Evolutionary conservation across 1,140 invertebrate species (phyloP).

Genomic region (Leptinotarsa texana): DNA sequence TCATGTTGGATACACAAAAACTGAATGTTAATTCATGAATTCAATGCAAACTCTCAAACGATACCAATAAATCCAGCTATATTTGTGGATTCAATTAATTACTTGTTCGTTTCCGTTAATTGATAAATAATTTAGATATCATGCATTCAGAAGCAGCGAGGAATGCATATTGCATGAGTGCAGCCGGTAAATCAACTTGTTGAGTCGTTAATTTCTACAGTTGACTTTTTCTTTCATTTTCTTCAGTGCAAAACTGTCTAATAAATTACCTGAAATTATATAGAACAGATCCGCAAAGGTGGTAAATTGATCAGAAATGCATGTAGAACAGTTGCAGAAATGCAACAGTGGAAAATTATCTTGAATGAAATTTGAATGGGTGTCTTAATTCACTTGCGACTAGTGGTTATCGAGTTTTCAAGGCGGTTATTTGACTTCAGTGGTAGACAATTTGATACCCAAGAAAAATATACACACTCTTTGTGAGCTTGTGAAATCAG

Average conservation of each 20-base stretch:
- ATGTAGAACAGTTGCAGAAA: slow-evolving; percentile 6
- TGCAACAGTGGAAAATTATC: neutral
- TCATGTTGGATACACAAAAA: too few relatives aligned
- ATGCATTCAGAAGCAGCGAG: neutral
- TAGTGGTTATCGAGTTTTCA: too few relatives aligned
- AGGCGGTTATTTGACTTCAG: too few relatives aligned
- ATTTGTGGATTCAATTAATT: neutral
- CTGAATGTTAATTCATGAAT: too few relatives aligned
- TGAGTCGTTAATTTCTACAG: slow-evolving; percentile 17
- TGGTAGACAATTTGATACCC: too few relatives aligned
- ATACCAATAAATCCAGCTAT: too few relatives aligned
- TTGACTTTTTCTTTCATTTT: slow-evolving; percentile 3
- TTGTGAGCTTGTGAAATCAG: too few relatives aligned
- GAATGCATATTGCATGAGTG: slow-evolving; percentile 1
- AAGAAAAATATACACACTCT: too few relatives aligned
- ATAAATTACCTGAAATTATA: slow-evolving; percentile 24
- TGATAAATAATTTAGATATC: slow-evolving; percentile 1
- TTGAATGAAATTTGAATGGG: neutral
- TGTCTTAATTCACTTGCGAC: neutral
- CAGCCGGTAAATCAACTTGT: slow-evolving; percentile 15
- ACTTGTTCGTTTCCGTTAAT: neutral
- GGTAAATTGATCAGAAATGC: slow-evolving; percentile 17
- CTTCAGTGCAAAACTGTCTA: slow-evolving; percentile 1
- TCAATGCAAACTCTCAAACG: too few relatives aligned
- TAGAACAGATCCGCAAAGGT: slow-evolving; percentile 14